Evolutionary conservation across 1,140 invertebrate genomes (phyloP).

Genomic region (Drosophila funebris): DNA sequence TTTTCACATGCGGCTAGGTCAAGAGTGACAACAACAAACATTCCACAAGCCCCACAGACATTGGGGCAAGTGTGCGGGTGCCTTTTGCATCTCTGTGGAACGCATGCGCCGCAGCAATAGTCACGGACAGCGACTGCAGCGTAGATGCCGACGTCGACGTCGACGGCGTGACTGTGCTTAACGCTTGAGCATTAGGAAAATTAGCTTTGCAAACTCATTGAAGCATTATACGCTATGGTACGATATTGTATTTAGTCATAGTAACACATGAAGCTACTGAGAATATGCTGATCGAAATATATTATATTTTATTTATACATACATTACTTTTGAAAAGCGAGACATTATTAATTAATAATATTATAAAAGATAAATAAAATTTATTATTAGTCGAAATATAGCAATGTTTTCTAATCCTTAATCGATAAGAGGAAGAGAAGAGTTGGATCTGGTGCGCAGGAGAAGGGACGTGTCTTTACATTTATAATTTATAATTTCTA

Average conservation of each 20-base stretch:
- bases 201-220: conserved; percentile 28
- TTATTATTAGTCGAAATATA: too few species aligned
- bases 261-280: conserved; percentile 8
- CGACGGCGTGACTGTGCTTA: conserved; percentile 9
- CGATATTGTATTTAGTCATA: conserved; percentile 8
- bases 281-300: too few species aligned
- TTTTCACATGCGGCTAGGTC: conserved; percentile 69
- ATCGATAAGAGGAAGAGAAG: too few species aligned
- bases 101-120: conserved; percentile 15
- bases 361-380: too few species aligned
- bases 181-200: conserved; percentile 18
- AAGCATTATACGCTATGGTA: conserved; percentile 14
- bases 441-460: too few species aligned
- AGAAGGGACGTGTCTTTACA: too few species aligned
- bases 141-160: not conserved
- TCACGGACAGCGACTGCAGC: not conserved
- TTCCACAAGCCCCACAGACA: conserved; percentile 23
- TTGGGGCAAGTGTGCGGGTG: conserved; percentile 34
- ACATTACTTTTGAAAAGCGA: too few species aligned
- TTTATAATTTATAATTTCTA: too few species aligned
- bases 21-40: conserved; percentile 59
- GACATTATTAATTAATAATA: too few species aligned
- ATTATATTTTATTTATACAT: too few species aligned
- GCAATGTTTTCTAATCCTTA: too few species aligned
- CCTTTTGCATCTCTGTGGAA: conserved; percentile 15